These are phyloP conservation scores for Heteromormyrus szaboi DNA, from an alignment of 2,797 vertebrate genomes.

Conservation along the genomic window DNA sequence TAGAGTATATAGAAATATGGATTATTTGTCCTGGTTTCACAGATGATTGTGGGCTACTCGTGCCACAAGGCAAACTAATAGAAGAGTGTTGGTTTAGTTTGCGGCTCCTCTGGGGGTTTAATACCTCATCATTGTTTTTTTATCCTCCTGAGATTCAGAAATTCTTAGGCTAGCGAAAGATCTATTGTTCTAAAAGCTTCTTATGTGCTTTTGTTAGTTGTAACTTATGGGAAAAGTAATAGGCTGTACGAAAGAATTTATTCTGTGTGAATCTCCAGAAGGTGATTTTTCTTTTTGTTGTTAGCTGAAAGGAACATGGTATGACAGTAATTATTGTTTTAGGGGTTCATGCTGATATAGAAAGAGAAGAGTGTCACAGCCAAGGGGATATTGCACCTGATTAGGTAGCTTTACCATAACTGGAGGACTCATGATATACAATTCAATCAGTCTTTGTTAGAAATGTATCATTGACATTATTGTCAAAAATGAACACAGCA, in stretches of 20 bases:
- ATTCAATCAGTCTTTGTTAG: background rate
- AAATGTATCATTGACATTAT: background rate
- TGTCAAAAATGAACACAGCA: background rate
- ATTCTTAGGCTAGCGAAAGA: conserved; percentile 21
- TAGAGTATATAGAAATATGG: conserved; percentile 21
- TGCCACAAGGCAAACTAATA: conserved; percentile 13
- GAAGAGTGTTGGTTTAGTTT: background rate
- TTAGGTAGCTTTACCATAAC: background rate
- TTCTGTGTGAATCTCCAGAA: background rate
- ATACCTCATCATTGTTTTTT: conserved; percentile 15
- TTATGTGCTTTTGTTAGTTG: background rate
- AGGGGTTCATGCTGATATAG: background rate
- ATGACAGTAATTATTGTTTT: background rate
- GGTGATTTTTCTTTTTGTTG: background rate
- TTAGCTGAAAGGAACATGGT: background rate
- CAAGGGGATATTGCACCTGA: background rate
- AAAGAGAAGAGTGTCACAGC: background rate
- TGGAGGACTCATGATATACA: background rate
- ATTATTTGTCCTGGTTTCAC: conserved; percentile 23
- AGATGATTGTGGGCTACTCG: conserved; percentile 16
- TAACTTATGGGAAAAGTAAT: background rate
- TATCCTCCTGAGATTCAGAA: conserved; percentile 24
- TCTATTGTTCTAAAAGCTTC: conserved; percentile 28
- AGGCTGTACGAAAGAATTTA: background rate
- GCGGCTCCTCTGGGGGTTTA: background rate